Evolutionary conservation across 2,888 invertebrate genomes (phyloP).

Genomic region (Agrypnus murinus): DNA sequence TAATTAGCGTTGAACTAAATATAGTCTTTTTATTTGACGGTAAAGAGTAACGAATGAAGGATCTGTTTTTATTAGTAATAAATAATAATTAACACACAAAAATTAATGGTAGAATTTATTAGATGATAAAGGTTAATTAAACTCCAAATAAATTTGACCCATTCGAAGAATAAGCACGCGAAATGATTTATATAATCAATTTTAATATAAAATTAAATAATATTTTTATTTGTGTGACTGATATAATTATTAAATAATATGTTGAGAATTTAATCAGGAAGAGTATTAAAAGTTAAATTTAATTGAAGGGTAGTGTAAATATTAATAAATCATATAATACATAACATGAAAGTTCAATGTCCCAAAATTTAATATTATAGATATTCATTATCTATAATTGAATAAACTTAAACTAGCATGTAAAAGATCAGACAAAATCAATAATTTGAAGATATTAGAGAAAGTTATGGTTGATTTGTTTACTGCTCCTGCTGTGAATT

Average conservation of each 20-base stretch:
- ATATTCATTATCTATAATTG: not conserved
- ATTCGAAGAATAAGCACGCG: not conserved
- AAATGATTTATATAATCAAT: too few species aligned
- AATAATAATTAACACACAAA: not conserved
- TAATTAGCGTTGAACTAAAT: slow-evolving; percentile 6
- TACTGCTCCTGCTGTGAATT: not conserved
- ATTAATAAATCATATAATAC: slow-evolving; percentile 4
- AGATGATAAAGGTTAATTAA: not conserved
- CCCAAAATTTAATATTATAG: not conserved
- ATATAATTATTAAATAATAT: not conserved
- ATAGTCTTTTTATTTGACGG: not conserved
- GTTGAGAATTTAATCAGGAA: not conserved
- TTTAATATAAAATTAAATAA: not conserved
- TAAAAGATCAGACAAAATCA: slow-evolving; percentile 8
- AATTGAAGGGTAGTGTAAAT: not conserved
- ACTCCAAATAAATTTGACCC: not conserved
- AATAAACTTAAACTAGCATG: not conserved
- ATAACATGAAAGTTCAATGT: not conserved
- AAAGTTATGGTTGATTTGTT: slow-evolving; percentile 2
- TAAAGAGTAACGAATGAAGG: too few species aligned
- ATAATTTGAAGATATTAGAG: slow-evolving; percentile 1
- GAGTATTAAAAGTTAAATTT: not conserved
- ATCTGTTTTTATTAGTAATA: too few species aligned
- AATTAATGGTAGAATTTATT: not conserved
- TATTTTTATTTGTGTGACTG: too few species aligned